A percentile compares a stretch with the other conserved stretches of the same genome.
Conservation (phyloP, 2,113 vertebrate species). For the Dolichotis patagonum region DNA sequence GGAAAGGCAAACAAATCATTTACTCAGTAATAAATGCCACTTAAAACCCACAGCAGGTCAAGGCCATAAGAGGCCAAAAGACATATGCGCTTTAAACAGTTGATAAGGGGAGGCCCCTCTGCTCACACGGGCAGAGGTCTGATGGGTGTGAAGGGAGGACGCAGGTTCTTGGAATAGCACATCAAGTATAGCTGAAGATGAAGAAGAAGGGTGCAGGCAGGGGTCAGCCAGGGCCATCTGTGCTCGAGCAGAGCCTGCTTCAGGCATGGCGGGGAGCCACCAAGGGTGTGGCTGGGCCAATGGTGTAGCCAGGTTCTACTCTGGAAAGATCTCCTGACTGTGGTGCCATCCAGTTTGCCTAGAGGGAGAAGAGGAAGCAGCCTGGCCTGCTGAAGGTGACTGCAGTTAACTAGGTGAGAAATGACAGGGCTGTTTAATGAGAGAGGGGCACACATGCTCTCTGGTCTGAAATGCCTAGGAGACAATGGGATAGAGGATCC, state of each 20-base stretch:
- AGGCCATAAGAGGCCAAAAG: neutral
- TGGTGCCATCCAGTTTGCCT: neutral
- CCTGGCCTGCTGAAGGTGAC: neutral
- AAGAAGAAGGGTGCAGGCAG: neutral
- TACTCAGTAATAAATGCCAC: neutral
- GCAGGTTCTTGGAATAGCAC: neutral
- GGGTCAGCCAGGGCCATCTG: neutral
- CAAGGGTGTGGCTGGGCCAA: neutral
- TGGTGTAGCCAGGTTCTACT: neutral
- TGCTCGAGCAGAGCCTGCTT: too few species aligned
- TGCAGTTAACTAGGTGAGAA: neutral
- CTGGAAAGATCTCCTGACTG: neutral
- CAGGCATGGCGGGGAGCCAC: neutral
- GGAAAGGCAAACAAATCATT: neutral
- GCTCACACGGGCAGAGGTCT: neutral
- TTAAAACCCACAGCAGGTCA: neutral
- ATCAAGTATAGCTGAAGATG: neutral
- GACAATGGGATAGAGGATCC: neutral
- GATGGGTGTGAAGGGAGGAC: neutral
- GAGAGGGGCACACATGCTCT: neutral
- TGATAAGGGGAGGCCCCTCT: neutral
- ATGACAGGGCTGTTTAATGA: neutral
- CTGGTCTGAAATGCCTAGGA: neutral
- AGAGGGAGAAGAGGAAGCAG: neutral
- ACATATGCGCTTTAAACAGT: neutral